Evolutionary conservation across 1,140 invertebrate species (phyloP).

Genomic region (Drosophila ohnishii): DNA sequence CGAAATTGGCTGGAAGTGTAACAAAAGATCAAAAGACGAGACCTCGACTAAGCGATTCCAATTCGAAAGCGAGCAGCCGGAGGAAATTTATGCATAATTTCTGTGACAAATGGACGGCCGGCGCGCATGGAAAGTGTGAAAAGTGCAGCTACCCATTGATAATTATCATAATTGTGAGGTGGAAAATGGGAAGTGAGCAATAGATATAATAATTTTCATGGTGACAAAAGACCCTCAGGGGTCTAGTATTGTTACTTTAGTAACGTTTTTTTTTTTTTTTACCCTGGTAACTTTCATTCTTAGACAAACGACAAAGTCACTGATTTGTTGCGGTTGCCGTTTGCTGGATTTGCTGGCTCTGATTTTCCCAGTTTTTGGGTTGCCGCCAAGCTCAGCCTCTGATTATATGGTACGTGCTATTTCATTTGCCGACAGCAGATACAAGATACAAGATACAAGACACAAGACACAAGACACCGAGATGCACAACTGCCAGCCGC

Average conservation of each 20-base stretch:
- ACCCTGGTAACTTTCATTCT: slow-evolving; percentile 66
- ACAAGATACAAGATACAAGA: slow-evolving; percentile 30
- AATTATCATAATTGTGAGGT: slow-evolving; percentile 72
- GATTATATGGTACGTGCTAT: slow-evolving; percentile 74
- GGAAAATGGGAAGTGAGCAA: slow-evolving; percentile 29
- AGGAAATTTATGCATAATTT: slow-evolving; percentile 71
- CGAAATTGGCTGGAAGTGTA: slow-evolving; percentile 55
- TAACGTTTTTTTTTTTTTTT: background rate
- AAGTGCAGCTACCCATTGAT: slow-evolving; percentile 68
- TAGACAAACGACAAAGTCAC: slow-evolving; percentile 46
- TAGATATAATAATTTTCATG: slow-evolving; percentile 47
- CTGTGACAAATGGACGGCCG: slow-evolving; percentile 63
- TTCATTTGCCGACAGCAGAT: slow-evolving; percentile 61
- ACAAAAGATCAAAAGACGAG: slow-evolving; percentile 46
- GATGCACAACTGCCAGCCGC: slow-evolving; percentile 41
- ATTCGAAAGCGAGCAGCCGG: slow-evolving; percentile 71
- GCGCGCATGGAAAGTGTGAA: slow-evolving; percentile 50
- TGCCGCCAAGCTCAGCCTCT: slow-evolving; percentile 52
- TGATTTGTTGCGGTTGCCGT: slow-evolving; percentile 55
- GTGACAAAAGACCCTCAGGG: slow-evolving; percentile 44
- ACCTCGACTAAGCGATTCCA: slow-evolving; percentile 61
- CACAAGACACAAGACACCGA: slow-evolving; percentile 18
- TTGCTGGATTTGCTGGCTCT: slow-evolving; percentile 40
- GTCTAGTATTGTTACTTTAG: background rate
- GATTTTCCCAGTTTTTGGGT: slow-evolving; percentile 56